Evolutionary conservation across 2,113 vertebrate genomes (phyloP).

Genomic region (Willisornis vidua): DNA sequence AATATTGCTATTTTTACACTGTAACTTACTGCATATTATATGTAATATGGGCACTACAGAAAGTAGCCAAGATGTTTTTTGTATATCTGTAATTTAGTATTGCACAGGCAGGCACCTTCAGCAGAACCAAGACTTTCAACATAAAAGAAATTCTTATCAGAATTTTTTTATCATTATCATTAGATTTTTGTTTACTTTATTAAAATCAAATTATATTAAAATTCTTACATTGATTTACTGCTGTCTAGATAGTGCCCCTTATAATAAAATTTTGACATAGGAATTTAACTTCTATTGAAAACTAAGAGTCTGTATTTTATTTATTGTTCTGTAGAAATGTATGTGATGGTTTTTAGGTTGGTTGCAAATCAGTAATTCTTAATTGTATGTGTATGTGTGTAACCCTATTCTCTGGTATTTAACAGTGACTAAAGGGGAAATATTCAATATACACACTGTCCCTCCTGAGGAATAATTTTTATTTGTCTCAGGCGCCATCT

Average conservation of each 20-base stretch:
- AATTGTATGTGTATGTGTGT: neutral
- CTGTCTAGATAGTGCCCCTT: neutral
- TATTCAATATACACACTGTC: neutral
- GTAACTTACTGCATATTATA: neutral
- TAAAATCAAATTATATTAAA: neutral
- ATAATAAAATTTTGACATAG: neutral
- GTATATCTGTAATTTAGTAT: neutral
- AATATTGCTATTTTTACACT: conserved; percentile 1
- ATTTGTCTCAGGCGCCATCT: neutral
- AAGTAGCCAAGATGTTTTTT: neutral
- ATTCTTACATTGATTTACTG: neutral
- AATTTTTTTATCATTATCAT: neutral
- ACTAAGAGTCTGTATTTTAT: neutral
- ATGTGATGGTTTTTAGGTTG: neutral
- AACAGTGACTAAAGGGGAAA: neutral
- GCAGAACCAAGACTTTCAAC: neutral
- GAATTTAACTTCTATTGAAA: neutral
- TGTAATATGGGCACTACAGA: neutral
- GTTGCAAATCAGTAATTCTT: neutral
- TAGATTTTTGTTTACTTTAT: neutral
- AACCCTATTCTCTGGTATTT: neutral
- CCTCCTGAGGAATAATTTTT: neutral
- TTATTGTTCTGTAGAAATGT: neutral
- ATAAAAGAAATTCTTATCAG: neutral
- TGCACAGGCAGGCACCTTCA: neutral